Conservation (phyloP, 2,797 vertebrate species). For the Oceanodroma leucorhoa region DNA sequence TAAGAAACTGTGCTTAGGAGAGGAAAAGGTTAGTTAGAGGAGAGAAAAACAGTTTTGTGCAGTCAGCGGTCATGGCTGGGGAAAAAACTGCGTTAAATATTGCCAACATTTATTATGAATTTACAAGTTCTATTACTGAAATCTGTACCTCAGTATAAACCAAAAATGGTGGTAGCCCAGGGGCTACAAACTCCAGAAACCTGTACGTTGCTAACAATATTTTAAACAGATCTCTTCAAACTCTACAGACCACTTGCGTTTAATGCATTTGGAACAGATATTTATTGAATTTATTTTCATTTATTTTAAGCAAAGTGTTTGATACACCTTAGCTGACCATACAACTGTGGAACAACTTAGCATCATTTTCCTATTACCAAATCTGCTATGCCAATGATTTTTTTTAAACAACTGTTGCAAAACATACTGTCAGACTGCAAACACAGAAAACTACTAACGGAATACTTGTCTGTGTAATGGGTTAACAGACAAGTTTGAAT, state of each 20-base stretch:
- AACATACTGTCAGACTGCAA: background rate
- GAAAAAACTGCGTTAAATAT: background rate
- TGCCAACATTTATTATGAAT: background rate
- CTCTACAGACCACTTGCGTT: background rate
- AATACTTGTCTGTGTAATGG: constrained; percentile 50
- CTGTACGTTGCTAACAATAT: background rate
- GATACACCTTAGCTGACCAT: background rate
- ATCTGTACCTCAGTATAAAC: background rate
- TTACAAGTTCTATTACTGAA: background rate
- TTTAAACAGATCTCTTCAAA: background rate
- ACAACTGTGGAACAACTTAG: background rate
- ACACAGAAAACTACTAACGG: background rate
- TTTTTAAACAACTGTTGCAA: background rate
- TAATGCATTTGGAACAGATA: background rate
- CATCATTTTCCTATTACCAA: background rate
- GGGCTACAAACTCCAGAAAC: background rate
- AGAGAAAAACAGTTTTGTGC: background rate
- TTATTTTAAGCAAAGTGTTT: background rate
- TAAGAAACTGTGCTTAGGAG: background rate
- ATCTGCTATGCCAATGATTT: background rate
- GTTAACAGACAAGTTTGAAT: background rate
- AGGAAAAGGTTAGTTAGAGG: constrained; percentile 19
- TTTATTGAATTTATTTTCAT: background rate
- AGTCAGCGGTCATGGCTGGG: background rate
- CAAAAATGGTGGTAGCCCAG: background rate